Percentiles rank a stretch among this genome's conserved stretches.
Conservation (phyloP, 2,888 invertebrate species). For the Melanophora roralis region DNA sequence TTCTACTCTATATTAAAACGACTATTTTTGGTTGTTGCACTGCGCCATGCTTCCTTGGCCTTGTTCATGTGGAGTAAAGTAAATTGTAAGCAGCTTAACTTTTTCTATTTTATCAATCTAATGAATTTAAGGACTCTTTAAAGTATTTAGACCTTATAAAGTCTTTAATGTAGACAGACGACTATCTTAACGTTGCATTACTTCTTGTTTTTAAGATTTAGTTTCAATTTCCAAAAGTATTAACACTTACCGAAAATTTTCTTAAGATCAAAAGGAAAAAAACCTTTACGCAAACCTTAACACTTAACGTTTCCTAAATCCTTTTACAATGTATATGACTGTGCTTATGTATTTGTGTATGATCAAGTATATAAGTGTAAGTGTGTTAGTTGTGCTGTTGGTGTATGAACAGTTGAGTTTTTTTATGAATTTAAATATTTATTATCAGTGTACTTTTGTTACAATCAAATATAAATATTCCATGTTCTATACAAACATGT, state of each 20-base stretch:
- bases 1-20: background rate
- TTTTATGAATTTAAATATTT: background rate
- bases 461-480: background rate
- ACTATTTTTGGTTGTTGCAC: no score
- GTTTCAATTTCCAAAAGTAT: background rate
- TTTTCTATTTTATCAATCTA: constrained; percentile 30
- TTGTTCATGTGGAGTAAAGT: background rate
- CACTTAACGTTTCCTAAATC: background rate
- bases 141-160: constrained; percentile 41
- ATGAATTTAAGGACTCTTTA: constrained; percentile 41
- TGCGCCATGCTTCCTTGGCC: background rate
- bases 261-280: background rate
- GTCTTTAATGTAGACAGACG: constrained; percentile 25
- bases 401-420: background rate
- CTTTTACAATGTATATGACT: background rate
- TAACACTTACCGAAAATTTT: constrained; percentile 1
- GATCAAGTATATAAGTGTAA: no score
- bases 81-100: constrained; percentile 40
- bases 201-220: background rate
- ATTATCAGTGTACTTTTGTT: background rate
- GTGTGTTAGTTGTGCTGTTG: no score
- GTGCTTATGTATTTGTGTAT: background rate
- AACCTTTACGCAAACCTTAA: background rate
- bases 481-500: background rate
- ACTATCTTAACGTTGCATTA: background rate